Base-by-base conservation (phyloP, 2,797 vertebrate genomes). In the Clarias laeviceps region DNA sequence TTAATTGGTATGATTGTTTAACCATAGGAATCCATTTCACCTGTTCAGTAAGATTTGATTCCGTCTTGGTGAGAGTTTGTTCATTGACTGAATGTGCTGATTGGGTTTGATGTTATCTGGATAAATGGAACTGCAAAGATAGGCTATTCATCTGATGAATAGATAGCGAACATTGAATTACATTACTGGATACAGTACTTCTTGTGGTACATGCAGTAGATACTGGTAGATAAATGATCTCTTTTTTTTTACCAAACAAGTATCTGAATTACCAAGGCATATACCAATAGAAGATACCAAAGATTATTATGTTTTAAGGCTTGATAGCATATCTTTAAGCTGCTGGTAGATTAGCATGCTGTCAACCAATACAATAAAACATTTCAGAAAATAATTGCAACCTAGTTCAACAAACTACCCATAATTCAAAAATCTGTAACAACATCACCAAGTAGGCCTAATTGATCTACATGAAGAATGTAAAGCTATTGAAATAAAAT, bases 1-100 rank as follows among this genome's bases (percentile, higher is more conserved):
- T 84, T 94, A 94, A 94, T 95, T 95, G 92, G 90, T 91, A 90
- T 90, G 90, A 94, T 94, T 92, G 94, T 95, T 94, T 92, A 94
- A 92, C 94, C 93, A 93, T 94, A 90, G 93, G 93, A 92, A 94
- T 94, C 91, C 88, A 82, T 90, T 92, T 89, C 91, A 93, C 92
- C 93, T 94, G 94, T 93, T 94, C 89, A 82, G 79, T 85, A 85
- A 90, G 82, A 72, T 91, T 88, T 88, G 87, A 81, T 87, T 73
- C 86, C 68, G 86, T 87, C 82, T 88, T 24, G 17, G 5, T 74
- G 80, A 86, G 82, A 82, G 70, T 86, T 87, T 82, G 61, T 88
- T 84, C 78, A 34, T 50, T 27, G 56, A 32, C 78, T 77, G 18
- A 27, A 77, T 61, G 5, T 72, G 45, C 40, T 87, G 64, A 87